Evolutionary conservation across 1,140 invertebrate genomes (phyloP).

Genomic region (Trachymyrmex septentrionalis): DNA sequence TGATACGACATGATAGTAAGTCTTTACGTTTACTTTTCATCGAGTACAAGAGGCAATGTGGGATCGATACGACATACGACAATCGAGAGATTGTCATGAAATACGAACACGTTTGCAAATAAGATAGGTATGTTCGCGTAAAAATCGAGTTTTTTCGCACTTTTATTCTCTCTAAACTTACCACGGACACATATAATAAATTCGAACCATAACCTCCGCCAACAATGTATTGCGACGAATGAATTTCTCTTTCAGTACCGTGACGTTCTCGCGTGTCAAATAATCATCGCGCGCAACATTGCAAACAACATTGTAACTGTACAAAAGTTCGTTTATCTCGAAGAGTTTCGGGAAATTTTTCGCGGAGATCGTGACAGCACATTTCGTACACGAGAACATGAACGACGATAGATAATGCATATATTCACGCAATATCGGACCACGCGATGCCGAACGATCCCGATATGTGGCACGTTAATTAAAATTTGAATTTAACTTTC

Average conservation of each 20-base stretch:
- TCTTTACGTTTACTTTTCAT: background rate
- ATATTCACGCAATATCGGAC: conserved; percentile 60
- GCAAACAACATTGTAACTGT: background rate
- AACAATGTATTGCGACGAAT: conserved; percentile 14
- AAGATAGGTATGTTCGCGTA: conserved; percentile 1
- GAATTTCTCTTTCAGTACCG: background rate
- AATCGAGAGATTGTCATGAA: conserved; percentile 26
- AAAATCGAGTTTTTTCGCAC: conserved; percentile 11
- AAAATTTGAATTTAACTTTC: conserved; percentile 82
- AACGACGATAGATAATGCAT: conserved; percentile 50
- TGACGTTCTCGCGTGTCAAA: conserved; percentile 3
- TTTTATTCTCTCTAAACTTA: conserved; percentile 17
- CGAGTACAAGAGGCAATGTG: conserved; percentile 19
- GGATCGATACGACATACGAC: background rate
- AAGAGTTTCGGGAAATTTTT: conserved; percentile 47
- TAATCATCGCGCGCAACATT: conserved; percentile 30
- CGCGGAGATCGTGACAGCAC: conserved; percentile 5
- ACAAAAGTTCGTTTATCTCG: background rate
- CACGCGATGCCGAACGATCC: conserved; percentile 75
- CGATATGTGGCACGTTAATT: conserved; percentile 83
- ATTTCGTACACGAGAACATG: background rate
- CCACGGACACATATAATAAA: background rate
- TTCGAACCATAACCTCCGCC: background rate
- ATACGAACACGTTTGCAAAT: conserved; percentile 22
- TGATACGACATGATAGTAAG: background rate